Evolutionary conservation across 2,888 invertebrate species (phyloP).

Genomic region (Agrilus mali): DNA sequence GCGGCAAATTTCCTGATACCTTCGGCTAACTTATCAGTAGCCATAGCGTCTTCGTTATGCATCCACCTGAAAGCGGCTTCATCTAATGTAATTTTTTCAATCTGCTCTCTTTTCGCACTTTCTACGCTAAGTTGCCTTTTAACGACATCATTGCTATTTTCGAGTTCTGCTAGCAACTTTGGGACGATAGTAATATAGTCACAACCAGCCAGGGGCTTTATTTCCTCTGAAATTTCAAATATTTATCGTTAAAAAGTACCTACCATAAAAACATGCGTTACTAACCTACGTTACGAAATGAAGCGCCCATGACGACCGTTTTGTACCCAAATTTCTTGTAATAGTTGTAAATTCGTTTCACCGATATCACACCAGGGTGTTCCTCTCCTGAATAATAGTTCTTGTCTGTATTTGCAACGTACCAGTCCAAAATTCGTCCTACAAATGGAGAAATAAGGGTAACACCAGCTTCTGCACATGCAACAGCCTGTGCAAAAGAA

Average conservation of each 20-base stretch:
- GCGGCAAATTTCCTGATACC: constrained; percentile 96
- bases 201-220: constrained; percentile 86
- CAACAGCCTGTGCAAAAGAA: constrained; percentile 84
- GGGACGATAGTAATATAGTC: constrained; percentile 95
- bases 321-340: constrained; percentile 85
- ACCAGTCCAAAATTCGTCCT: constrained; percentile 92
- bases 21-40: constrained; percentile 90
- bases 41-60: constrained; percentile 97
- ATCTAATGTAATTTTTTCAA: constrained; percentile 65
- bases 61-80: constrained; percentile 91
- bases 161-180: constrained; percentile 75
- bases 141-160: constrained; percentile 57
- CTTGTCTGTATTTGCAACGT: constrained; percentile 67
- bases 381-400: constrained; percentile 67
- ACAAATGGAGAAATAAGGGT: constrained; percentile 96
- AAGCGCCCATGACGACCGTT: constrained; percentile 95
- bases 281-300: constrained; percentile 75
- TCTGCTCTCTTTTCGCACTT: constrained; percentile 52
- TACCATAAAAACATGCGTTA: too few relatives aligned
- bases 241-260: neutral
- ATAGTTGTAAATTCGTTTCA: constrained; percentile 86
- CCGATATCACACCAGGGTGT: constrained; percentile 87
- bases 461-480: constrained; percentile 88
- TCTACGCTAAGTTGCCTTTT: constrained; percentile 47
- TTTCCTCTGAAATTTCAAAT: constrained; percentile 49